phyloP scores from a whole-genome alignment of 2,888 invertebrate species.

The Mycogona germanica region DNA sequence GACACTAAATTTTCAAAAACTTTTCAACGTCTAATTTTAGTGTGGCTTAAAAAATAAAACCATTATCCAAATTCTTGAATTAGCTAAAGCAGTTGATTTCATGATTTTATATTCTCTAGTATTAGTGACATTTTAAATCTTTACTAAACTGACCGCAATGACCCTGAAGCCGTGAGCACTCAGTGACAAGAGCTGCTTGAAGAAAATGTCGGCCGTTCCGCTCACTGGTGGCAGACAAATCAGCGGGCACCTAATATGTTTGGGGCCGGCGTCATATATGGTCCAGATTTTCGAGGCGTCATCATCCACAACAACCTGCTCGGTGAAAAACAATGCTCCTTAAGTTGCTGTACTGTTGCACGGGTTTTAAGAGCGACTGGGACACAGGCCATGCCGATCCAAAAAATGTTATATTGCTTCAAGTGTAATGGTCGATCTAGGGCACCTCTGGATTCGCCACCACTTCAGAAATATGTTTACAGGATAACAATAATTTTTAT shows the following conservation, averaged over 20 bases:
- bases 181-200: constrained; percentile 64
- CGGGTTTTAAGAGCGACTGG: too few species aligned
- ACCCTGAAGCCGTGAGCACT: constrained; percentile 68
- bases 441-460: too few species aligned
- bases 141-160: constrained; percentile 54
- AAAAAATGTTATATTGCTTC: too few species aligned
- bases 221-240: constrained; percentile 79
- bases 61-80: background rate
- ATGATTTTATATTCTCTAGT: too few species aligned
- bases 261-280: constrained; percentile 77
- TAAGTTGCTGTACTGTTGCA: background rate
- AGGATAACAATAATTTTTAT: too few species aligned
- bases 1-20: too few species aligned
- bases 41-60: constrained; percentile 1
- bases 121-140: too few species aligned
- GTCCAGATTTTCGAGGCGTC: constrained; percentile 75
- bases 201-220: constrained; percentile 79
- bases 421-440: too few species aligned
- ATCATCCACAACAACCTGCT: constrained; percentile 55
- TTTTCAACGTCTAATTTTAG: too few species aligned
- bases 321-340: background rate
- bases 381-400: constrained; percentile 8
- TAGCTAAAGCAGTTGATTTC: background rate
- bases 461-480: too few species aligned
- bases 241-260: constrained; percentile 60